Evolutionary conservation across 2,113 vertebrate species (phyloP).

Genomic region (Daboia siamensis): DNA sequence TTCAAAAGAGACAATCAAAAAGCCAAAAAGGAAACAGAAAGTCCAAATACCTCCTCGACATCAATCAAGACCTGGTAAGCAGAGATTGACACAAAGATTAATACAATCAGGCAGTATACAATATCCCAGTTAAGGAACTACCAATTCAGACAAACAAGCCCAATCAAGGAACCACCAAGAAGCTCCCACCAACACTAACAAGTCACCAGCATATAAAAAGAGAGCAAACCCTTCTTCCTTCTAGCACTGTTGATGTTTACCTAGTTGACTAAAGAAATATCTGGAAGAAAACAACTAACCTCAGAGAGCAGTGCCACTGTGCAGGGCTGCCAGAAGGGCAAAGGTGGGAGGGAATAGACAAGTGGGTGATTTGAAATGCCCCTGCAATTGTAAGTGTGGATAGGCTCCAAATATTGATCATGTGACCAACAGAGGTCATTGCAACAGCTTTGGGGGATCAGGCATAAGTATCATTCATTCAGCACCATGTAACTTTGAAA

Average conservation of each 20-base stretch:
- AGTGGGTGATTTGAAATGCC: not conserved
- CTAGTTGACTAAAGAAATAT: not conserved
- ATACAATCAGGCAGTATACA: not conserved
- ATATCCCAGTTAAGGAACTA: not conserved
- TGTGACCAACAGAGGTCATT: not conserved
- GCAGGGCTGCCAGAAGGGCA: not conserved
- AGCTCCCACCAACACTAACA: not conserved
- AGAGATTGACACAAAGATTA: not conserved
- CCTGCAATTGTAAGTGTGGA: not conserved
- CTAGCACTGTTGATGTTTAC: not conserved
- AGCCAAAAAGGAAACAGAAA: not conserved
- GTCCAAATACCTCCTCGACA: not conserved
- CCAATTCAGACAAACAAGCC: not conserved
- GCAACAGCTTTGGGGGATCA: not conserved
- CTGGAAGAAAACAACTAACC: not conserved
- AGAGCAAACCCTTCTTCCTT: not conserved
- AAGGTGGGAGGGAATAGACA: not conserved
- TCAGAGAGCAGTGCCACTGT: not conserved
- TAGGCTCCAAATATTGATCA: not conserved
- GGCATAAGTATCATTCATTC: not conserved
- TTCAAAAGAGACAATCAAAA: not conserved
- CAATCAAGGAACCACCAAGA: not conserved
- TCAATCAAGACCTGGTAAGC: not conserved
- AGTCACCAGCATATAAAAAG: not conserved
- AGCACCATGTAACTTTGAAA: not conserved